Base-by-base conservation (phyloP, 2,797 vertebrate genomes). In the Petrocephalus sullivani region DNA sequence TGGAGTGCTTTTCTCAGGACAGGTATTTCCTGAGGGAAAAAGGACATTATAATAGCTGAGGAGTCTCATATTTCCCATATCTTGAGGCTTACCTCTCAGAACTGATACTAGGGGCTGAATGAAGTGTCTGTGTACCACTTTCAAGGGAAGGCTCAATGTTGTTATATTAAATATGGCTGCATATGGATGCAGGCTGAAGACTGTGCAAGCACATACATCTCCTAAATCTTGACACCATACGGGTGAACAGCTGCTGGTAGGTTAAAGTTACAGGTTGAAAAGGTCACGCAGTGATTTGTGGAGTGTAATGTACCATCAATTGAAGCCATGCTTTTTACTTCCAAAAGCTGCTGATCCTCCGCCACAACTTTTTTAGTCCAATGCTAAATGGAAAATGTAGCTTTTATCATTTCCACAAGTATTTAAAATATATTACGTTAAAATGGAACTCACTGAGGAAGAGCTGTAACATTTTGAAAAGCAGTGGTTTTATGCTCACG, bases 181-280 rank as follows among this genome's bases (percentile, higher is more conserved):
- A 87, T 90, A 88, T 37, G 87, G 88, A 87, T 91, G 56, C 53
- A 86, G 85, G 85, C 33, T 91, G 91, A 86, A 90, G 90, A 87
- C 89, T 88, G 41, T 60, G 84, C 81, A 56, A 37, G 81, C 58
- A 33, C 60, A 28, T 57, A 54, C 81, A 88, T 28, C 85, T 86
- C 85, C 88, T 86, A 87, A 89, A 89, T 88, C 90, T 91, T 85
- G 41, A 53, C 57, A 85, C 87, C 89, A 95, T 96, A 95, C 93
- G 94, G 96, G 95, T 87, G 90, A 91, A 92, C 95, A 96, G 95
- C 95, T 96, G 96, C 93, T 92, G 93, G 92, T 91, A 93, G 92
- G 92, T 89, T 95, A 93, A 94, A 93, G 93, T 94, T 94, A 93
- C 94, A 92, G 92, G 92, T 94, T 95, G 92, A 95, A 94, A 93